Percentiles rank a stretch among this genome's conserved stretches.
These are phyloP conservation scores for Bradypus variegatus DNA, from an alignment of 2,797 vertebrate species.

Conservation along the genomic window DNA sequence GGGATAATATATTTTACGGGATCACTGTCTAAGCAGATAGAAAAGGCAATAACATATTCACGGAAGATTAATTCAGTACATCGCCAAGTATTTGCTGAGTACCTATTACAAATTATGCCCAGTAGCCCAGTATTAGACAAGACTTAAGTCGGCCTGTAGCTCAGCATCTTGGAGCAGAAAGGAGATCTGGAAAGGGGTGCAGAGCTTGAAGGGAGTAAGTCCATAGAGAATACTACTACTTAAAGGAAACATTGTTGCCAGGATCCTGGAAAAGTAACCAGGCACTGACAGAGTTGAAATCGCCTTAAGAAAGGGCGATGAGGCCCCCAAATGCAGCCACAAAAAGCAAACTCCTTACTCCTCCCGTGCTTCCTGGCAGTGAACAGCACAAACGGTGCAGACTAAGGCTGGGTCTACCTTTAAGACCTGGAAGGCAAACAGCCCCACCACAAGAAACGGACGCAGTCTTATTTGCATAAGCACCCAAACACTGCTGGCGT, in stretches of 20 bases:
- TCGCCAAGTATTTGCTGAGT: not conserved
- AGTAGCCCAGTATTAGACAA: not conserved
- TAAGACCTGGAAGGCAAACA: not conserved
- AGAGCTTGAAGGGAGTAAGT: not conserved
- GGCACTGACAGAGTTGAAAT: not conserved
- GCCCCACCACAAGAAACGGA: not conserved
- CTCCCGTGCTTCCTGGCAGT: not conserved
- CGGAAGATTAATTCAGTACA: not conserved
- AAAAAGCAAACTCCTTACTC: not conserved
- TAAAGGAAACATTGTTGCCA: not conserved
- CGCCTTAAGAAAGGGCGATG: not conserved
- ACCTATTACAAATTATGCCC: not conserved
- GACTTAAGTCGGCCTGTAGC: not conserved
- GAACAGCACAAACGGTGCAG: not conserved
- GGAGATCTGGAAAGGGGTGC: not conserved
- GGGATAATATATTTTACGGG: not conserved
- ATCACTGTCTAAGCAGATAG: not conserved
- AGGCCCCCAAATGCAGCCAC: not conserved
- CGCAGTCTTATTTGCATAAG: slow-evolving; percentile 67
- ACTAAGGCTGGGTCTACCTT: not conserved
- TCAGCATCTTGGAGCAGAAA: not conserved
- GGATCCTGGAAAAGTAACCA: not conserved
- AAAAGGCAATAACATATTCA: not conserved
- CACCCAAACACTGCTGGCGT: slow-evolving; percentile 73
- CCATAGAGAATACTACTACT: not conserved